phyloP scores from a whole-genome alignment of 2,797 vertebrate species.

The Holocentrus rufus region DNA sequence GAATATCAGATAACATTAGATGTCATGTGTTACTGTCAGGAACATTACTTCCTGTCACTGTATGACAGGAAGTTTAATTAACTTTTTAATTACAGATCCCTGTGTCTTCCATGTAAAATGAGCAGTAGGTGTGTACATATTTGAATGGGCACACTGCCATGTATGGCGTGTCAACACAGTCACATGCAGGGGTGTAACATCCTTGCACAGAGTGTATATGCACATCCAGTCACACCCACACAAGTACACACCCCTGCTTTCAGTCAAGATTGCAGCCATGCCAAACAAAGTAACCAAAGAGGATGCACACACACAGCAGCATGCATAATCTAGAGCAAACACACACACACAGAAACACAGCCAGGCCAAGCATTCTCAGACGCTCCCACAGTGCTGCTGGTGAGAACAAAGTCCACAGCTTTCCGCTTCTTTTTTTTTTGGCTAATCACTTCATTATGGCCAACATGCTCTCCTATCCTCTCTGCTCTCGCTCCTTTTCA shows the following conservation, averaged over 20 bases:
- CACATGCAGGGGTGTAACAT: slow-evolving; percentile 7
- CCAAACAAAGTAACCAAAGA: slow-evolving; percentile 26
- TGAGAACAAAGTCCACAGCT: slow-evolving; percentile 12
- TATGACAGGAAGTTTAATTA: no score
- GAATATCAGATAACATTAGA: no score
- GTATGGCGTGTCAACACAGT: slow-evolving; percentile 17
- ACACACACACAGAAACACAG: slow-evolving; percentile 31
- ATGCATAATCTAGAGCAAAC: slow-evolving; percentile 9
- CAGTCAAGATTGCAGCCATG: slow-evolving; percentile 37
- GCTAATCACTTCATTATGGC: slow-evolving; percentile 47
- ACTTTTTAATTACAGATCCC: neutral
- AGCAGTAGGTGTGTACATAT: slow-evolving; percentile 38
- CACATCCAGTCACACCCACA: slow-evolving; percentile 29
- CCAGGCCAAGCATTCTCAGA: no score
- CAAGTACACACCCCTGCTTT: slow-evolving; percentile 23
- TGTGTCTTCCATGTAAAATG: slow-evolving; percentile 1
- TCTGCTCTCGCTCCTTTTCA: slow-evolving; percentile 4
- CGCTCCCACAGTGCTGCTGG: neutral
- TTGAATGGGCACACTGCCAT: slow-evolving; percentile 20
- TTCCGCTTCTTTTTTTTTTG: slow-evolving; percentile 34
- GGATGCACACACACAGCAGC: neutral
- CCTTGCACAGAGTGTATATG: neutral
- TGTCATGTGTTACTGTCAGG: neutral
- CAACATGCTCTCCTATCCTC: slow-evolving; percentile 10
- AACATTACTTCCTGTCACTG: no score